A percentile compares a stretch with the other conserved stretches of the same genome.
These are phyloP conservation scores for Lepus americanus DNA, from an alignment of 2,113 vertebrate species.

Conservation along the genomic window DNA sequence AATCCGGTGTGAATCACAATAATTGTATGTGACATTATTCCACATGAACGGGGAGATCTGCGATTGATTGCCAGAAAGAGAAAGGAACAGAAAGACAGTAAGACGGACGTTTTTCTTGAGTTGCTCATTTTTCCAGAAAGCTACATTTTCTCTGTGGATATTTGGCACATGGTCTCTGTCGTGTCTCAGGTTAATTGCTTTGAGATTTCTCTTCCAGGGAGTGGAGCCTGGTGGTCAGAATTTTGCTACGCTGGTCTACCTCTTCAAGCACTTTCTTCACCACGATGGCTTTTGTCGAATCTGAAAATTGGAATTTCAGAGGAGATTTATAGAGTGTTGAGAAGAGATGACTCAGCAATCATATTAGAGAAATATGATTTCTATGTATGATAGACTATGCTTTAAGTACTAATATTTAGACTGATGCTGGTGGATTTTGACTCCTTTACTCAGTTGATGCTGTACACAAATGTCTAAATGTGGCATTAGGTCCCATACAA, in stretches of 20 bases:
- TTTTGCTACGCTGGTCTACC: constrained; percentile 88
- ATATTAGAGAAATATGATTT: background rate
- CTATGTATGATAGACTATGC: background rate
- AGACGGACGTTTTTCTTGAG: constrained; percentile 43
- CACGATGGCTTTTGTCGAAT: constrained; percentile 88
- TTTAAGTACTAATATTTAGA: background rate
- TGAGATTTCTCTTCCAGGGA: constrained; percentile 85
- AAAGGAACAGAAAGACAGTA: constrained; percentile 70
- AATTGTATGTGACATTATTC: background rate
- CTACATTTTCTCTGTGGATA: constrained; percentile 51
- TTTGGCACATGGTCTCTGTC: constrained; percentile 57
- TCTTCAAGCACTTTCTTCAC: constrained; percentile 90
- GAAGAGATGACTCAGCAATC: background rate
- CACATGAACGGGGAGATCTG: background rate
- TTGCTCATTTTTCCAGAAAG: constrained; percentile 70
- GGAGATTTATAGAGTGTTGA: background rate
- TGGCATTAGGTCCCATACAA: too few relatives aligned
- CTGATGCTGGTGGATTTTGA: background rate
- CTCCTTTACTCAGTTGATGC: background rate
- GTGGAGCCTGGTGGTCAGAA: constrained; percentile 85
- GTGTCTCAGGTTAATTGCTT: constrained; percentile 71
- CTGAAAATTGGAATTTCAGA: constrained; percentile 78
- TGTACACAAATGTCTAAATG: too few relatives aligned
- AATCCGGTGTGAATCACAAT: background rate
- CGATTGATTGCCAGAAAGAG: constrained; percentile 40